A percentile compares a stretch with the other conserved stretches of the same genome.
Evolutionary conservation across 2,113 vertebrate species (phyloP).

Genomic region (Cephalopholis sonnerati): DNA sequence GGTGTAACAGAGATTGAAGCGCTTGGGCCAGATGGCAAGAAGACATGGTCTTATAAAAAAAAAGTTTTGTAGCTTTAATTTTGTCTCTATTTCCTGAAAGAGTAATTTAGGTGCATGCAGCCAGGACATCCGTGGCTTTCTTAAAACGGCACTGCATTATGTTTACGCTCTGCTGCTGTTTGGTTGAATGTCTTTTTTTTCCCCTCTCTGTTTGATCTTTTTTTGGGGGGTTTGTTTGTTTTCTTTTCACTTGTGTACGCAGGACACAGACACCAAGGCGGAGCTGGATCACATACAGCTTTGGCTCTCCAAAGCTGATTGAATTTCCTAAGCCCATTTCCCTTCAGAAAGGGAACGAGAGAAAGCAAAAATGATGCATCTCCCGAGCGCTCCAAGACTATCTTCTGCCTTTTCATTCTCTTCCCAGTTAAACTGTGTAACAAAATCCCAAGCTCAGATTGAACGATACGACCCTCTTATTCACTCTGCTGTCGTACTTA

Average conservation of each 20-base stretch:
- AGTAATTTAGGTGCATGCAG: conserved; percentile 46
- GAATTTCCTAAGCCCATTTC: conserved; percentile 76
- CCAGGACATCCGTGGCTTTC: conserved; percentile 41
- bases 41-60: conserved; percentile 61
- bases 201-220: conserved; percentile 32
- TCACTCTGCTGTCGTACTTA: conserved; percentile 36
- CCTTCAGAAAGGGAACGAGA: conserved; percentile 51
- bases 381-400: conserved; percentile 27
- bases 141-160: conserved; percentile 39
- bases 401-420: conserved; percentile 58
- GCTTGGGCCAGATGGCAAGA: conserved; percentile 63
- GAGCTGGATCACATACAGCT: conserved; percentile 66
- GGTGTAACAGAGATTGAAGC: conserved; percentile 72
- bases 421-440: conserved; percentile 60
- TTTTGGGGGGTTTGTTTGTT: conserved; percentile 47
- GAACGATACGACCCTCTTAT: conserved; percentile 58
- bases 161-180: conserved; percentile 64
- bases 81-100: conserved; percentile 64
- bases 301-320: conserved; percentile 73
- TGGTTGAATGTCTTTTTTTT: conserved; percentile 34
- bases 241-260: conserved; percentile 52
- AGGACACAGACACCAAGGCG: conserved; percentile 61
- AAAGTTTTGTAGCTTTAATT: conserved; percentile 76
- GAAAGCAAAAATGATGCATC: conserved; percentile 63
- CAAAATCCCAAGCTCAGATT: conserved; percentile 58